Evolutionary conservation across 1,140 invertebrate species (phyloP).

Genomic region (Cherax destructor): DNA sequence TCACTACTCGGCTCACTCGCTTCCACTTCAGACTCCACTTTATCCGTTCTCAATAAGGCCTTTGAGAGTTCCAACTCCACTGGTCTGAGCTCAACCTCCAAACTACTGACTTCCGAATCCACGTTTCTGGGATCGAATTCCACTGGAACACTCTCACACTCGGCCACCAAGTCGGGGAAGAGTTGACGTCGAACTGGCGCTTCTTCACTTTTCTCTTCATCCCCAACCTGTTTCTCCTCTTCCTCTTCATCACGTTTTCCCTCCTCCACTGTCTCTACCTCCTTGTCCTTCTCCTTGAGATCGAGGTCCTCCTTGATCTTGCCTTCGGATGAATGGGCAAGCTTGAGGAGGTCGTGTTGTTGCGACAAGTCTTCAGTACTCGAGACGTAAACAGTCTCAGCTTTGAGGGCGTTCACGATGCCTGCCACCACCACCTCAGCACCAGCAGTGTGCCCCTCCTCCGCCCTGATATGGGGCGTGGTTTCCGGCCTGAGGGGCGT

Average conservation of each 20-base stretch:
- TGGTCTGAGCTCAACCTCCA: background rate
- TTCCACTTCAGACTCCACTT: too few species aligned
- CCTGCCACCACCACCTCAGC: constrained; percentile 46
- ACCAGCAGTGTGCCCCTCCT: background rate
- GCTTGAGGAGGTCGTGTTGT: constrained; percentile 21
- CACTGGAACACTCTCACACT: constrained; percentile 10
- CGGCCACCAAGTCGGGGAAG: constrained; percentile 48
- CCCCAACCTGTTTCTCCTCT: background rate
- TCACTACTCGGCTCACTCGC: too few species aligned
- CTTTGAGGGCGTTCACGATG: constrained; percentile 46
- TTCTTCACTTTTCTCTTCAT: background rate
- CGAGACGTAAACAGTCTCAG: constrained; percentile 56
- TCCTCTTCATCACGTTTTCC: background rate
- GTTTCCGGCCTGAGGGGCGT: background rate
- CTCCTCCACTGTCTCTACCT: constrained; percentile 6
- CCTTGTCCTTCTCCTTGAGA: constrained; percentile 19
- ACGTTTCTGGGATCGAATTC: background rate
- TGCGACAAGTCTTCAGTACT: constrained; percentile 49
- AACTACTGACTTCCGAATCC: background rate
- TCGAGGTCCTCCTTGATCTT: constrained; percentile 34
- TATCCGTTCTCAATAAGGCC: background rate
- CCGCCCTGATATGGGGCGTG: background rate
- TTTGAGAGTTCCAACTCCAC: background rate
- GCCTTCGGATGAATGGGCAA: background rate
- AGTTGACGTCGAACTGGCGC: constrained; percentile 22